These are phyloP conservation scores for Aegithalos caudatus DNA, from an alignment of 2,113 vertebrate species.

Conservation along the genomic window DNA sequence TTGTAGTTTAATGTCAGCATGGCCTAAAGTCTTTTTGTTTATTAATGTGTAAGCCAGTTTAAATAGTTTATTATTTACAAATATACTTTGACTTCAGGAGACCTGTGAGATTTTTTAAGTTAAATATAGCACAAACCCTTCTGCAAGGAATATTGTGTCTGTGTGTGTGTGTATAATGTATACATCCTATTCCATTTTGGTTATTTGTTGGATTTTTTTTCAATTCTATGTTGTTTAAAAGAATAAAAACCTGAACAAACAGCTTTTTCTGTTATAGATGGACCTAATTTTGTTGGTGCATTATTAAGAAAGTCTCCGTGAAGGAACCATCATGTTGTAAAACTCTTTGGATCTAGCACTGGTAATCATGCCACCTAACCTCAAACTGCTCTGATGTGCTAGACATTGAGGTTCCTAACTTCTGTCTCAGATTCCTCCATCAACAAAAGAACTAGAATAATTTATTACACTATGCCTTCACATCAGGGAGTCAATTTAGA, in stretches of 20 bases:
- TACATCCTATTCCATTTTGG: not conserved
- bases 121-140: not conserved
- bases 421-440: not conserved
- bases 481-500: not conserved
- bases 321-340: not conserved
- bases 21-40: constrained; percentile 17
- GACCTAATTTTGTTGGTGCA: not conserved
- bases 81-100: not conserved
- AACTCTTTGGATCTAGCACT: not conserved
- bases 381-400: not conserved
- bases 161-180: not conserved
- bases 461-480: not conserved
- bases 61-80: not conserved
- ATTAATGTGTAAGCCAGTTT: not conserved
- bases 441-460: not conserved
- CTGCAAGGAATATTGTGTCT: not conserved
- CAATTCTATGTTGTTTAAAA: not conserved
- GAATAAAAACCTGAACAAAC: not conserved
- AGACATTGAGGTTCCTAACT: not conserved
- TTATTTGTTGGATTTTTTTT: not conserved
- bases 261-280: not conserved
- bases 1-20: constrained; percentile 60
- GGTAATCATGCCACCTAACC: not conserved
- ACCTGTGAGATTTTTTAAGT: not conserved
- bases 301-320: not conserved